Conservation (phyloP, 2,797 vertebrate genomes). For the Eutrigla gurnardus region DNA sequence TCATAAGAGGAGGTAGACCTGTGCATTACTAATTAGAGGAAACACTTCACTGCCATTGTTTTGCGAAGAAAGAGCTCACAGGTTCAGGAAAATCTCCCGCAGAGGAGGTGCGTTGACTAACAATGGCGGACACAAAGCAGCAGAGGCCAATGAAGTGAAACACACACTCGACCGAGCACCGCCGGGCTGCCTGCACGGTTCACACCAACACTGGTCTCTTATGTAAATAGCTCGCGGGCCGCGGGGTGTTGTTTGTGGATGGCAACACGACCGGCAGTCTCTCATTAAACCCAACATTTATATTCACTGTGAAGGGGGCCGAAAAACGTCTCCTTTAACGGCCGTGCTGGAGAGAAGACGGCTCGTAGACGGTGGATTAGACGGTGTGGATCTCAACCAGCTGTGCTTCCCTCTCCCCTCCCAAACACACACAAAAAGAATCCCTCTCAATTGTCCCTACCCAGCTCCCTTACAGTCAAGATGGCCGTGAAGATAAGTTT, state of each 20-base stretch:
- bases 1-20: conserved; percentile 44
- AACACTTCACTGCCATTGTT: conserved; percentile 66
- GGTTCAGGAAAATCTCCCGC: conserved; percentile 55
- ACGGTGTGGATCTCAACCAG: not conserved
- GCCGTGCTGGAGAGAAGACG: conserved; percentile 28
- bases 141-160: conserved; percentile 35
- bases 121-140: conserved; percentile 48
- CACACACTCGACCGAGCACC: conserved; percentile 33
- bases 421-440: not conserved
- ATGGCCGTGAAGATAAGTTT: not conserved
- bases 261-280: conserved; percentile 54
- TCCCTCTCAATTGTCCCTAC: not conserved
- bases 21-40: conserved; percentile 70
- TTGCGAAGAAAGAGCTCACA: conserved; percentile 48
- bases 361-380: not conserved
- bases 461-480: not conserved
- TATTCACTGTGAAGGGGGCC: conserved; percentile 59
- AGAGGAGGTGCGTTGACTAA: conserved; percentile 54
- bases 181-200: conserved; percentile 35
- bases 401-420: not conserved
- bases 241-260: conserved; percentile 47
- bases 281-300: conserved; percentile 69
- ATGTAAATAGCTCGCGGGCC: conserved; percentile 53
- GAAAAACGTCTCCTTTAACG: conserved; percentile 51
- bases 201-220: conserved; percentile 54